Evolutionary conservation across 2,797 vertebrate genomes (phyloP), one percentile per base, ranked within the genome.

Genomic region (Liparis tanakae): DNA sequence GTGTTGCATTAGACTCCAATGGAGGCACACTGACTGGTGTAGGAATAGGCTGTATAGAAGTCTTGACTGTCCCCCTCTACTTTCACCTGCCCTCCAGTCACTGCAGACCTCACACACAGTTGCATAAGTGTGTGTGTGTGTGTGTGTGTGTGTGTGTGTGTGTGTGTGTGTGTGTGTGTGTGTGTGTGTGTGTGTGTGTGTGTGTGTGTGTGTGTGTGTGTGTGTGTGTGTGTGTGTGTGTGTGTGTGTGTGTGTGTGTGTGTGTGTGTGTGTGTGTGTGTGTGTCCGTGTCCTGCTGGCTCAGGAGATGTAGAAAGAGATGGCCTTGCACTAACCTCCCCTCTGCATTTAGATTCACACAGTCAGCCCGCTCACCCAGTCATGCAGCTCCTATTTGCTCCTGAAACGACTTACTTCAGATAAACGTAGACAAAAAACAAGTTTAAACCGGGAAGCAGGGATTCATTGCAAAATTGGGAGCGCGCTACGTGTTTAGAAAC

Each of bases 251-350:
- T 88, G 91, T 2, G 51, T 25, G n/a, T 69, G 75, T 41, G 41
- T 30, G 70, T 67, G 61, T 62, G 54, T 69, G 83, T 80, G 72
- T 68, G 75, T 81, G 59, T 74, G 56, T 48, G 74, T 64, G 44
- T 50, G 70, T 62, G 72, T 80, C 66, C 39, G 54, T 37, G 65
- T 77, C 88, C 76, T 89, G 89, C 90, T 92, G 83, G 85, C 89
- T 91, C 89, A 91, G 86, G 87, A 83, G 83, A 84, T 76, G 73
- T 71, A 80, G 83, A 85, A 86, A 84, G 75, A 84, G 88, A 88
- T 88, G 75, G 82, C 83, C 82, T 91, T 91, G 91, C 89, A 86
- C 77, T 88, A 85, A 88, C 89, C 85, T 91, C 80, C 81, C 82
- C 87, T 85, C 79, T 34, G 13, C 86, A 78, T 91, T 89, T 80